Conservation (phyloP, 2,888 invertebrate species). For the Thysanoteuthis rhombus region DNA sequence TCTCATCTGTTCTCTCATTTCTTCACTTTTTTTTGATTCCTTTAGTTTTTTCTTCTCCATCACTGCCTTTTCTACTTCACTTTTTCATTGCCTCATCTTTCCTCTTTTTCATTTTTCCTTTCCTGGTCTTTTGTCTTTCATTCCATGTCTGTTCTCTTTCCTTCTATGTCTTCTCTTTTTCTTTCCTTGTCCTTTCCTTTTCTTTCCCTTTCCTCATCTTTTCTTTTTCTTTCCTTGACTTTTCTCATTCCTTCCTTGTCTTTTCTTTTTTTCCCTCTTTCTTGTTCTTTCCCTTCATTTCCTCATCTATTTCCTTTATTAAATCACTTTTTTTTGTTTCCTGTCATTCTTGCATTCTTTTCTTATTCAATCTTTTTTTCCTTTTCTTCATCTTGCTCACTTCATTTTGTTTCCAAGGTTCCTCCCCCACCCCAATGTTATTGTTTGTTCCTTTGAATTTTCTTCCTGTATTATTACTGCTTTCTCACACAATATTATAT, state of each 20-base stretch:
- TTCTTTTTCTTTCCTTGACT: neutral
- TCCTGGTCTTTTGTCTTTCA: neutral
- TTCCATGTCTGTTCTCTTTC: neutral
- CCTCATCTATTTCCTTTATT: neutral
- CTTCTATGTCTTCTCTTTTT: neutral
- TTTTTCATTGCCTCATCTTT: rapidly evolving
- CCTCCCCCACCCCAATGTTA: neutral
- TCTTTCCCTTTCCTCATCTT: neutral
- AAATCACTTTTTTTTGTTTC: neutral
- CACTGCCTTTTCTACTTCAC: neutral
- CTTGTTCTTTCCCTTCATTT: neutral
- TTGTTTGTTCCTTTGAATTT: too few species aligned
- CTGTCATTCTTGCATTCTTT: neutral
- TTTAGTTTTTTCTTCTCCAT: neutral
- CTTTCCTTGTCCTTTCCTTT: neutral
- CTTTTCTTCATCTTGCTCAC: neutral
- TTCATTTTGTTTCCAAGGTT: neutral
- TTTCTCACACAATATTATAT: too few species aligned
- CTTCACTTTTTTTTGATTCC: neutral
- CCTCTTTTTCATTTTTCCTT: neutral
- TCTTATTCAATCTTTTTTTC: neutral
- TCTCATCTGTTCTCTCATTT: neutral
- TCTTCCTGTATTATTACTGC: too few species aligned
- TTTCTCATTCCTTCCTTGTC: neutral
- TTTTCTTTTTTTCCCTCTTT: neutral